Evolutionary conservation across 1,140 invertebrate genomes (phyloP).

Genomic region (Chrysomallon squamiferum): DNA sequence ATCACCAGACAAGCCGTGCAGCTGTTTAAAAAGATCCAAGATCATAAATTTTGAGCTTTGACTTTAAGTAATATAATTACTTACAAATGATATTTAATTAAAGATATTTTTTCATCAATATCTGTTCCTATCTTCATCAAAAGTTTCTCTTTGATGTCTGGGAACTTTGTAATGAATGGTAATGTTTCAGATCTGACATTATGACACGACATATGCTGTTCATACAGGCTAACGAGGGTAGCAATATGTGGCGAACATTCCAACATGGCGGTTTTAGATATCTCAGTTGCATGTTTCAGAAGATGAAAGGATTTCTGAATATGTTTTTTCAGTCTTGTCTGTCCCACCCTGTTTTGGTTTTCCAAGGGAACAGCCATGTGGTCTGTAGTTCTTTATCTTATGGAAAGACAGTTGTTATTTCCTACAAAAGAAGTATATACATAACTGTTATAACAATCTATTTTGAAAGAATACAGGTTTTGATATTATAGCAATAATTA

Average conservation of each 20-base stretch:
- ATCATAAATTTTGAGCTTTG: too few relatives aligned
- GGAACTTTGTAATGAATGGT: constrained; percentile 9
- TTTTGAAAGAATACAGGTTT: too few relatives aligned
- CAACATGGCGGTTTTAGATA: constrained; percentile 6
- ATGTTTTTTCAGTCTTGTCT: constrained; percentile 7
- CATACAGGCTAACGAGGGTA: constrained; percentile 19
- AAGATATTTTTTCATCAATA: constrained; percentile 14
- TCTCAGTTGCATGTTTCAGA: constrained; percentile 4
- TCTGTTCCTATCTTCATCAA: constrained; percentile 25
- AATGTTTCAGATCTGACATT: not conserved
- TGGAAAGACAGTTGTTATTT: too few relatives aligned
- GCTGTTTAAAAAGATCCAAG: too few relatives aligned
- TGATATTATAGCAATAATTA: too few relatives aligned
- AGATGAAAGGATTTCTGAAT: constrained; percentile 29
- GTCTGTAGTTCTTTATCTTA: too few relatives aligned
- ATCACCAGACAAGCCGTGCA: too few relatives aligned
- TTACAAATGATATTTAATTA: constrained; percentile 22
- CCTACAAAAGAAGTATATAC: too few relatives aligned
- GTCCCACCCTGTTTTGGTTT: not conserved
- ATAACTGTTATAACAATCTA: too few relatives aligned
- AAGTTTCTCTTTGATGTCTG: constrained; percentile 25
- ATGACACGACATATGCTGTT: constrained; percentile 26
- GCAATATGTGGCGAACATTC: constrained; percentile 11
- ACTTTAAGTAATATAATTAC: constrained; percentile 3
- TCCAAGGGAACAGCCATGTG: not conserved